phyloP scores from a whole-genome alignment of 2,888 invertebrate genomes.

The Pogonocherus hispidulus region DNA sequence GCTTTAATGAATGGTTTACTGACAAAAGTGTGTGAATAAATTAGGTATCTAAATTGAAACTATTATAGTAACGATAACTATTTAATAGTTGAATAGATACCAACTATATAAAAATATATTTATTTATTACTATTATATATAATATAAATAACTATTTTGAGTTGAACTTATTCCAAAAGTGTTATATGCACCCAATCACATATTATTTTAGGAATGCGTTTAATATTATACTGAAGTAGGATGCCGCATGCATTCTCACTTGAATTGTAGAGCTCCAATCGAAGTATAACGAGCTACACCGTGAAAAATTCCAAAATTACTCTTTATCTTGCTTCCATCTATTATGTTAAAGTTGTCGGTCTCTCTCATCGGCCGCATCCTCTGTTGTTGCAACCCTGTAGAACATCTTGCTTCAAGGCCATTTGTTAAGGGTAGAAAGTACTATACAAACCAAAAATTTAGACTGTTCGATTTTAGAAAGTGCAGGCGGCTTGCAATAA shows the following conservation, averaged over 20 bases:
- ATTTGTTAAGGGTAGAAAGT: constrained; percentile 64
- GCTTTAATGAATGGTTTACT: no score
- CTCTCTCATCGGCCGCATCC: constrained; percentile 47
- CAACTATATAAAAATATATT: no score
- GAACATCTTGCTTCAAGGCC: constrained; percentile 66
- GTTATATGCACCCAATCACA: constrained; percentile 13
- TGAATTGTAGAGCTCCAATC: constrained; percentile 14
- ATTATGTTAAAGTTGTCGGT: constrained; percentile 48
- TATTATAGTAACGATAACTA: no score
- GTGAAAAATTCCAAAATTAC: constrained; percentile 63
- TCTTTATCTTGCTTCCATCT: constrained; percentile 54
- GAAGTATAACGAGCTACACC: constrained; percentile 42
- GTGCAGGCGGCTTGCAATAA: constrained; percentile 38
- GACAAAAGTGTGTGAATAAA: no score
- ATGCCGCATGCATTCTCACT: constrained; percentile 4
- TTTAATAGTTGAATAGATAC: no score
- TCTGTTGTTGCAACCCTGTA: constrained; percentile 61
- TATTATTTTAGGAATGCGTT: not conserved
- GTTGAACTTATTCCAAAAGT: no score
- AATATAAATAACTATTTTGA: no score
- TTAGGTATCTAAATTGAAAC: no score
- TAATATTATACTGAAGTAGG: not conserved
- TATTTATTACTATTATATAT: no score
- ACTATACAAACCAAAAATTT: constrained; percentile 59
- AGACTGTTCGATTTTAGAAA: constrained; percentile 2